Conservation (phyloP, 2,113 vertebrate genomes). For the Crotalus helleri region DNA sequence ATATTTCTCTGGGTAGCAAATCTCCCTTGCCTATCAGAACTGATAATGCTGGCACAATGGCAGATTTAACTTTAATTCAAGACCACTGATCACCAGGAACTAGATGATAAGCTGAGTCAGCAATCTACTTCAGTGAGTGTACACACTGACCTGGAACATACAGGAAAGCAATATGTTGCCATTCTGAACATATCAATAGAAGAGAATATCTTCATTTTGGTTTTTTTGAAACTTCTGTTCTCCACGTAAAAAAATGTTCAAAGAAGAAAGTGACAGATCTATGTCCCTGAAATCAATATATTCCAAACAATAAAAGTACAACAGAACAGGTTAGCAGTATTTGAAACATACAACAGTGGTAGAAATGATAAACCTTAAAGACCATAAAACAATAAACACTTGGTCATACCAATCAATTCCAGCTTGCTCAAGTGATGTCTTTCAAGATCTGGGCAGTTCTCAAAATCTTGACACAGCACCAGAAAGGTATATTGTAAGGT, state of each 20-base stretch:
- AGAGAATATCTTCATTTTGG: neutral
- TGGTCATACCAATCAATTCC: neutral
- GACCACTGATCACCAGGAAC: neutral
- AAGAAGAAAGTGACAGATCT: no score
- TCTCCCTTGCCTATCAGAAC: neutral
- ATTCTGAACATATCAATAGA: neutral
- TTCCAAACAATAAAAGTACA: neutral
- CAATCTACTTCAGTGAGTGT: neutral
- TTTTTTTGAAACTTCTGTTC: neutral
- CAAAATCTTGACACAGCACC: neutral
- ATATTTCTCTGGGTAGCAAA: neutral
- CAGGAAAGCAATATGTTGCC: neutral
- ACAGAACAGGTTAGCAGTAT: neutral
- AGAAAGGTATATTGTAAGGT: neutral
- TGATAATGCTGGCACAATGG: neutral
- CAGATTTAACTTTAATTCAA: neutral
- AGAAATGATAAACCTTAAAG: neutral
- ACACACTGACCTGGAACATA: neutral
- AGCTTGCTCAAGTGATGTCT: neutral
- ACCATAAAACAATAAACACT: neutral
- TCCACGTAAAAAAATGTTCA: neutral
- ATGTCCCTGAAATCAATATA: neutral
- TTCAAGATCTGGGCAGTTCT: neutral
- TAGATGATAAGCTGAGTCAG: neutral
- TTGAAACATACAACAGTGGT: neutral